Evolutionary conservation across 2,113 vertebrate genomes (phyloP).

Genomic region (Lamprologus speciosus): DNA sequence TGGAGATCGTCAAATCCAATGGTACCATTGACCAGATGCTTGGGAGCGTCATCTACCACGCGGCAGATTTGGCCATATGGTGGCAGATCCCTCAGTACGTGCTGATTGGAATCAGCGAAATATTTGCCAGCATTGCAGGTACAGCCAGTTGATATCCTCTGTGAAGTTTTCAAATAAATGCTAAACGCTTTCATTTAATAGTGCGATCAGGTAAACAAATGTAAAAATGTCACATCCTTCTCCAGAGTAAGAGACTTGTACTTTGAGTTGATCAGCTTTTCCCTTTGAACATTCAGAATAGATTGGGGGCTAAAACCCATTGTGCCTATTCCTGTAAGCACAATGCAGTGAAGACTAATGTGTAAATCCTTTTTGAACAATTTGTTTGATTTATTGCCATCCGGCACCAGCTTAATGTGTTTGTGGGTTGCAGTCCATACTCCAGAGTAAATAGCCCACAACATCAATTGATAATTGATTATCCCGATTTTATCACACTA

Average conservation of each 20-base stretch:
- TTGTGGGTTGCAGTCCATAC: conserved; percentile 14
- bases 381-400: conserved; percentile 28
- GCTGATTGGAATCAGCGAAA: conserved; percentile 94
- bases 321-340: not conserved
- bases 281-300: not conserved
- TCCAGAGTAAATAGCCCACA: not conserved
- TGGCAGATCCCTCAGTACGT: conserved; percentile 98
- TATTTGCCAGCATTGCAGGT: conserved; percentile 98
- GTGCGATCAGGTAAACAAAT: not conserved
- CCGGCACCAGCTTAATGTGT: not conserved
- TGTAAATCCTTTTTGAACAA: conserved; percentile 7
- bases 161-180: not conserved
- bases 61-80: conserved; percentile 90
- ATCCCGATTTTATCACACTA: conserved; percentile 10
- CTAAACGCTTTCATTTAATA: not conserved
- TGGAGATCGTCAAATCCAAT: conserved; percentile 72
- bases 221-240: not conserved
- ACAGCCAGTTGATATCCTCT: conserved; percentile 28
- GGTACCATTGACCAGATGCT: conserved; percentile 83
- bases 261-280: not conserved
- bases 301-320: not conserved
- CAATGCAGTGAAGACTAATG: conserved; percentile 9
- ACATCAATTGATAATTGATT: conserved; percentile 32
- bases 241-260: not conserved
- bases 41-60: conserved; percentile 79